Evolutionary conservation across 2,888 invertebrate species (phyloP), one percentile per base, ranked within the genome.

Genomic region (Microdon myrmicae): DNA sequence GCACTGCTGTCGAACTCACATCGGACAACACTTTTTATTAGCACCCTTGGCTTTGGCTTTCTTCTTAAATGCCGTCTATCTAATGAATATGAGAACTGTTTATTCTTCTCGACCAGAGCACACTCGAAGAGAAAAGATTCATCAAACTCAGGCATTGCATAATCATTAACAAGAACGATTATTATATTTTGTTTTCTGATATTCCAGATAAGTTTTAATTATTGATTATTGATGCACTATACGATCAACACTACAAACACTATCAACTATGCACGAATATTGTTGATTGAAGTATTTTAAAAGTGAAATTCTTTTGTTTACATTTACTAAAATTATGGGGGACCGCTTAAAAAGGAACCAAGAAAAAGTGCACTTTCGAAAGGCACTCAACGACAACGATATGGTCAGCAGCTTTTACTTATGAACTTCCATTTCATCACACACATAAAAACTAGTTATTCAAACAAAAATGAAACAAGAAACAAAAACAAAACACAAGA

Each of bases 131-230:
- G 69, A 70, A 78, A 78, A 69, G 78, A 71, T 69, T 78, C 78
- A 72, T 78, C 78, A 69, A 78, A 78, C 59, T 77, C 71, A 69
- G 78, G 78, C 74, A 77, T 78, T 76, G 72, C 74, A 75, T 75
- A 74, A 75, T 70, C 59, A 49, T 28, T 32, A 29, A n/a, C 8
- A 10, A 20, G 4, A 20, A 22, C 22, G 8, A 22, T 6, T 6
- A 22, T 6, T 6, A 22, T 8, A 22, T 8, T 5, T 8, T 22
- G 8, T 6, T 8, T 22, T 22, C 5, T 6, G 8, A 22, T 6
- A 22, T 22, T 6, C 22, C 22, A 22, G 22, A 22, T 5, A 22
- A 22, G 6, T 5, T 5, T 6, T 22, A 45, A 54, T 44, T 47
- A 25, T 38, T 44, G 29, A 49, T 28, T 56, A 39, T 38, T 45